Evolutionary conservation across 2,888 invertebrate genomes (phyloP), one percentile per base, ranked within the genome.

Genomic region (Drosophila kokeensis): DNA sequence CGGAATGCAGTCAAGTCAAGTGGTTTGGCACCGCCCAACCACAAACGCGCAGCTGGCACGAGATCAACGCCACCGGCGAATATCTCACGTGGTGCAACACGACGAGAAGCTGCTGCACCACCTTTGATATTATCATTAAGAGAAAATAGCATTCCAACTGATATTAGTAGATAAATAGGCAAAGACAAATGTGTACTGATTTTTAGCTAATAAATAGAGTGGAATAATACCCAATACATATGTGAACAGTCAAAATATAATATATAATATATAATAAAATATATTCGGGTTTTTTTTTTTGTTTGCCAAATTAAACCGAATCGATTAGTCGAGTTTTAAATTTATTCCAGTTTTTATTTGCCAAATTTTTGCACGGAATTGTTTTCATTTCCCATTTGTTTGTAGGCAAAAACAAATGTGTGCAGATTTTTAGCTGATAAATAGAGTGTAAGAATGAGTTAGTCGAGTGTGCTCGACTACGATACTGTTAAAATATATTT

Each of bases 11-110:
- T 63, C 83, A 81, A 55, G 73, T 91, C 59, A 91, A 91, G 77
- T 92, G 92, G 92, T 90, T 89, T 69, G 92, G 92, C 49, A 69
- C 80, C 18, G 87, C 91, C 38, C 92, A 92, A 70, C 82, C 91
- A 48, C 81, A 92, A 55, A 87, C 88, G 52, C 79, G 79, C 59
- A 91, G 86, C 57, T 92, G 92, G 92, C 69, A 82, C 21, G 85
- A 90, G 69, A 90, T 92, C 58, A 74, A 63, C 30, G 81, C 82
- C 48, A 72, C 84, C 62, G 90, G 87, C 64, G 84, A 90, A 73
- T 91, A 79, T 73, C 82, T 83, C 45, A 77, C 62, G 57, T 84
- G 88, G 67, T 67, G 32, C 72, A 72, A 71, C 73, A 68, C 27
- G 45, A 63, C 68, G 48, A 58, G 57, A 53, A 48, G 21, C 45